phyloP scores from a whole-genome alignment of 2,113 vertebrate species.

The Thunnus thynnus region DNA sequence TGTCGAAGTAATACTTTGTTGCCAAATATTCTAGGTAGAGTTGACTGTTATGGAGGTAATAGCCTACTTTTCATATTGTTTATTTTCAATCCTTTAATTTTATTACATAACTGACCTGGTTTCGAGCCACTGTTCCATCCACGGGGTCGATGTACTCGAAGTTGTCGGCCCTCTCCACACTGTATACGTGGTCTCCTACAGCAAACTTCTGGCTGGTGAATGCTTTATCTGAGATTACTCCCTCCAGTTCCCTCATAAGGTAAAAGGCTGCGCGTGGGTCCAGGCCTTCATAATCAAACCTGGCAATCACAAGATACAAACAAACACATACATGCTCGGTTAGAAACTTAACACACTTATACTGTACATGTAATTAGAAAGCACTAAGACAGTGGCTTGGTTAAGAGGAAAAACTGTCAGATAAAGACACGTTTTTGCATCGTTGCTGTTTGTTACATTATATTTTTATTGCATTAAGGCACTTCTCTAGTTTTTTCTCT shows the following conservation, averaged over 20 bases:
- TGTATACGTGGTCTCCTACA: slow-evolving; percentile 93
- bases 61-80: no score
- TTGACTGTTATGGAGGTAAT: no score
- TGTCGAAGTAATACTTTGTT: no score
- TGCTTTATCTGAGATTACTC: slow-evolving; percentile 92
- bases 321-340: not conserved
- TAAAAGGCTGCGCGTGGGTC: slow-evolving; percentile 93
- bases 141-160: slow-evolving; percentile 98
- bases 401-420: no score
- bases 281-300: slow-evolving; percentile 98
- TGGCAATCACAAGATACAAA: slow-evolving; percentile 63
- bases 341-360: no score
- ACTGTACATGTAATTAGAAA: no score
- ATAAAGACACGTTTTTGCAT: not conserved
- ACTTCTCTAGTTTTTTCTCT: not conserved
- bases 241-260: slow-evolving; percentile 96
- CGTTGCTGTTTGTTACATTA: not conserved
- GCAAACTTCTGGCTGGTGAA: slow-evolving; percentile 97
- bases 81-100: not conserved
- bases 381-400: no score
- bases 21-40: no score
- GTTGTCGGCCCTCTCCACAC: slow-evolving; percentile 94
- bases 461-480: no score
- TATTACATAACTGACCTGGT: slow-evolving; percentile 89
- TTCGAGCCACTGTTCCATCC: slow-evolving; percentile 95